A percentile compares a stretch with the other conserved stretches of the same genome.
phyloP scores from a whole-genome alignment of 1,140 invertebrate species.

The Pseudobourletiella spinata region DNA sequence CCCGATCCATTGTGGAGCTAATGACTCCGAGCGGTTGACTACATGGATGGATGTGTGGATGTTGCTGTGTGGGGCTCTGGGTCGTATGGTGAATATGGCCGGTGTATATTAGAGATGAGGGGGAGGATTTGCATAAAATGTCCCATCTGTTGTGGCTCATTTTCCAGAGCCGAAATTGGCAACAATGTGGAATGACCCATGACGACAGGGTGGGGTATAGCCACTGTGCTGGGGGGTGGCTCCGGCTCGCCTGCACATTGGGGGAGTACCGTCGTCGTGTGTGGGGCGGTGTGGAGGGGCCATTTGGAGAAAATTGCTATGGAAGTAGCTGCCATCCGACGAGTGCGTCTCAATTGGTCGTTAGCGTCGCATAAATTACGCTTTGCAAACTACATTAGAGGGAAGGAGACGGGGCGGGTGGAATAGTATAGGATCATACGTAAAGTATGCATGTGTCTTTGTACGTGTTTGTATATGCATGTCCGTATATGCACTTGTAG shows the following conservation, averaged over 20 bases:
- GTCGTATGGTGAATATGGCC: too few relatives aligned
- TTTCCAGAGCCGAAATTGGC: conserved; percentile 26
- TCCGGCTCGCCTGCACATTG: background rate
- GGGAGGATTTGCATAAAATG: conserved; percentile 31
- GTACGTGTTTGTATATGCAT: too few relatives aligned
- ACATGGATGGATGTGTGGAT: too few relatives aligned
- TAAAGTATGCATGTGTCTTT: too few relatives aligned
- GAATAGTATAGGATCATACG: too few relatives aligned
- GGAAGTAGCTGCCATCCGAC: conserved; percentile 22
- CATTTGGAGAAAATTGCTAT: conserved; percentile 26
- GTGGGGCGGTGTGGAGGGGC: conserved; percentile 10
- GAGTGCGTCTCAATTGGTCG: conserved; percentile 31
- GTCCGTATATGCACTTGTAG: too few relatives aligned
- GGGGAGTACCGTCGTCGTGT: too few relatives aligned
- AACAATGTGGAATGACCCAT: conserved; percentile 27
- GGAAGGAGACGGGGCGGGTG: too few relatives aligned
- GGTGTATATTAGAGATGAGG: conserved; percentile 6
- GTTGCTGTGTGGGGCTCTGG: too few relatives aligned
- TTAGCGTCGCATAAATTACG: conserved; percentile 37
- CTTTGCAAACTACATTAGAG: conserved; percentile 35
- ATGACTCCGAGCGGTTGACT: too few relatives aligned
- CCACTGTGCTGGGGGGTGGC: too few relatives aligned
- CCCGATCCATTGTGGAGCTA: too few relatives aligned
- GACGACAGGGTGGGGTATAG: background rate
- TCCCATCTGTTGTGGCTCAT: conserved; percentile 35